A percentile compares a stretch with the other conserved stretches of the same genome.
Conservation (phyloP, 2,888 invertebrate genomes). For the Calameuta idolon region DNA sequence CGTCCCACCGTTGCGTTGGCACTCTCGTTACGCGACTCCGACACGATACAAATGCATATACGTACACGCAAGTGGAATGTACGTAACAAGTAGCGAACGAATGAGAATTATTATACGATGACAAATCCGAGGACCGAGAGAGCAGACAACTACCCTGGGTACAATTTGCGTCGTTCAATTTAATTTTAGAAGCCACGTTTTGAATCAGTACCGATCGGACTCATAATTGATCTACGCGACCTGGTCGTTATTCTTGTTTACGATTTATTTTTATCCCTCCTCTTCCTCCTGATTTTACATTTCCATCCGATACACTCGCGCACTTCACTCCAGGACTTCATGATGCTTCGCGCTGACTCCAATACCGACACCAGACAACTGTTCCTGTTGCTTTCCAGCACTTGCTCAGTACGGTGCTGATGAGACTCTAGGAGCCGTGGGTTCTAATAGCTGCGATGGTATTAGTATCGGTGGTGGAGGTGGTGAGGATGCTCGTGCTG, state of each 20-base stretch:
- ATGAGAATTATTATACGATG: background rate
- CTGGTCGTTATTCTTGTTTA: background rate
- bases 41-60: background rate
- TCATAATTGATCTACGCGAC: background rate
- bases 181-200: background rate
- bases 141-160: background rate
- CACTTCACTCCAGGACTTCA: slow-evolving; percentile 2
- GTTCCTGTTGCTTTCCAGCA: background rate
- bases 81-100: background rate
- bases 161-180: background rate
- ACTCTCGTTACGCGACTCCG: background rate
- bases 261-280: background rate
- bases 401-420: background rate
- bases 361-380: background rate
- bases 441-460: slow-evolving; percentile 7
- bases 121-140: background rate
- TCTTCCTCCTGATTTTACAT: background rate
- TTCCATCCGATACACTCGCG: background rate
- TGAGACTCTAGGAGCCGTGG: background rate
- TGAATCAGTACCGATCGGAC: background rate
- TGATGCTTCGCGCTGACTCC: background rate
- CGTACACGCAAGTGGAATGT: background rate
- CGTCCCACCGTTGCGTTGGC: background rate
- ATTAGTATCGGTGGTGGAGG: slow-evolving; percentile 31
- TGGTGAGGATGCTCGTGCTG: slow-evolving; percentile 25